These are phyloP conservation scores for Tyrophagus putrescentiae DNA, from an alignment of 1,140 invertebrate species.

Conservation along the genomic window DNA sequence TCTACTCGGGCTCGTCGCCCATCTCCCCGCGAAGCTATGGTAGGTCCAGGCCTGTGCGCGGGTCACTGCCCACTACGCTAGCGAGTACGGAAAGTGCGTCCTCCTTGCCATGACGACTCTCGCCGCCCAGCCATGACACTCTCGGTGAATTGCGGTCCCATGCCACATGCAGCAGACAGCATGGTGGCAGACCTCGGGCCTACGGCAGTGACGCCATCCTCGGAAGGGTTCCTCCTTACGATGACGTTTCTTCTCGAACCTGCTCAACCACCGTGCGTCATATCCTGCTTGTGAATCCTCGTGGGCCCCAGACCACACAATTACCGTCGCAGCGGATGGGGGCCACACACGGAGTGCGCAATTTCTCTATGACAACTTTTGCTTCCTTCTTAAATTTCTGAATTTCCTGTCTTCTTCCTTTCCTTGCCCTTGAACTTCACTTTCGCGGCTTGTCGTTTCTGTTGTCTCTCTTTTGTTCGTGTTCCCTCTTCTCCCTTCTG, in stretches of 20 bases:
- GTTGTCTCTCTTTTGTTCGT: too few species aligned
- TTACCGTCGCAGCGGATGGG: neutral
- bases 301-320: neutral
- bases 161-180: neutral
- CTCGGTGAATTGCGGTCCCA: neutral
- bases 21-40: neutral
- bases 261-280: neutral
- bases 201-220: constrained; percentile 28
- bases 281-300: neutral
- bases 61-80: neutral
- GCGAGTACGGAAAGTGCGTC: neutral
- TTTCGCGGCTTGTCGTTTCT: too few species aligned
- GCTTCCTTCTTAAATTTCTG: too few species aligned
- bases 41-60: neutral
- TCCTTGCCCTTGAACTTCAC: too few species aligned
- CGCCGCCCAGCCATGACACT: neutral
- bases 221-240: constrained; percentile 21
- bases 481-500: too few species aligned
- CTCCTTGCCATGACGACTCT: neutral
- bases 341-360: neutral
- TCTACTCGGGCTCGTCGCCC: constrained; percentile 1
- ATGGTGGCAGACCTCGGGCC: constrained; percentile 22
- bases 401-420: too few species aligned
- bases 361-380: neutral
- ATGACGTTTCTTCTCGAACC: neutral